Percentiles rank a stretch among this genome's conserved stretches.
phyloP scores from a whole-genome alignment of 2,113 vertebrate species.

The Misgurnus anguillicaudatus region DNA sequence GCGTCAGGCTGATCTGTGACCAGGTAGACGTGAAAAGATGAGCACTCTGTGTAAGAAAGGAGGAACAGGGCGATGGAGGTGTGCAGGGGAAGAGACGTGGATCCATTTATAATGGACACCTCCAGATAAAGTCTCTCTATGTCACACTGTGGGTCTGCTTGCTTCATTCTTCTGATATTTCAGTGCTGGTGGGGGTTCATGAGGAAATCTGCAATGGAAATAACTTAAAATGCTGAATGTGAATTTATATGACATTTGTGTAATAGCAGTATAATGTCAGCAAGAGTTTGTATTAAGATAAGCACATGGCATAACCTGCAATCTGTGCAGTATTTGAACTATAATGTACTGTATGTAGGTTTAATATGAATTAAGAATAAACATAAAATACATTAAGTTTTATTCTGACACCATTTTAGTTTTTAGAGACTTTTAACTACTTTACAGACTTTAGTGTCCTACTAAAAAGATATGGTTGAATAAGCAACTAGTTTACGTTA shows the following conservation, averaged over 20 bases:
- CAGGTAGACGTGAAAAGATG: conserved; percentile 81
- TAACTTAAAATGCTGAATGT: background rate
- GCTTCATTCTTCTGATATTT: conserved; percentile 73
- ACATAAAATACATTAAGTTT: no score
- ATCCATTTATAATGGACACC: conserved; percentile 68
- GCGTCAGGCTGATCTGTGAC: conserved; percentile 64
- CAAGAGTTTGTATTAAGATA: no score
- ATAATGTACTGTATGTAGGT: no score
- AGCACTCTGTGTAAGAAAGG: conserved; percentile 90
- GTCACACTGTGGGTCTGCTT: conserved; percentile 52
- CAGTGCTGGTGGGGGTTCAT: background rate
- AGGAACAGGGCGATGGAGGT: conserved; percentile 88
- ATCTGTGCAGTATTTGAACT: no score
- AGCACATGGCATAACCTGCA: no score
- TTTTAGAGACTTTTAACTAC: background rate
- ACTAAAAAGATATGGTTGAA: no score
- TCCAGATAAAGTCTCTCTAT: conserved; percentile 82
- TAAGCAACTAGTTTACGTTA: no score
- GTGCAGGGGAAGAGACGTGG: conserved; percentile 82
- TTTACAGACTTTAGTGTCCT: no score
- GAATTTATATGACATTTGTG: background rate
- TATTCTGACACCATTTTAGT: background rate
- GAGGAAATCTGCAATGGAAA: background rate
- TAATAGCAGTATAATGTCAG: background rate
- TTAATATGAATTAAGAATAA: no score